These are phyloP conservation scores for Glaucopsyche alexis DNA, from an alignment of 2,888 invertebrate species.

Conservation along the genomic window DNA sequence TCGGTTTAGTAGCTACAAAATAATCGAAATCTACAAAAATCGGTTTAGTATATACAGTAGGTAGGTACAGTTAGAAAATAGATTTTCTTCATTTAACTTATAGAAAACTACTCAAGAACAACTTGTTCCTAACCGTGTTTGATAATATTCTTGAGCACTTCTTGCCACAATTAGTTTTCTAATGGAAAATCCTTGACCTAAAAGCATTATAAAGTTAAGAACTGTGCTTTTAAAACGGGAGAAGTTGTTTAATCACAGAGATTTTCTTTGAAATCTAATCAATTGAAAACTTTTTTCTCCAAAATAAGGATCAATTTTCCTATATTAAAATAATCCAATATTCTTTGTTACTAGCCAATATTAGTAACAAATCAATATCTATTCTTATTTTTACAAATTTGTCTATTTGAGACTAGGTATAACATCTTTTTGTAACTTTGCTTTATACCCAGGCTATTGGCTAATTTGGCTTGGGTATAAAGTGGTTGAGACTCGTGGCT, in stretches of 20 bases:
- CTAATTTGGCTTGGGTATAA: too few species aligned
- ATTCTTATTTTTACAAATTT: too few species aligned
- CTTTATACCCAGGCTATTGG: too few species aligned
- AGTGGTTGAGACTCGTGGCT: too few species aligned
- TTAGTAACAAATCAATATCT: too few species aligned
- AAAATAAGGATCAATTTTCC: neutral
- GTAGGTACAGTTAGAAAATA: neutral
- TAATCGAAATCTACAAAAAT: too few species aligned
- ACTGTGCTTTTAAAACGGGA: conserved; percentile 21
- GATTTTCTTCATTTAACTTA: conserved; percentile 1
- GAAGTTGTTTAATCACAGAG: conserved; percentile 13
- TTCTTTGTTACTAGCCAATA: too few species aligned
- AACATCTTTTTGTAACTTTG: too few species aligned
- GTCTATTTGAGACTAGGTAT: too few species aligned
- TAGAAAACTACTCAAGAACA: neutral
- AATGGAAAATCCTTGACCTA: conserved; percentile 7
- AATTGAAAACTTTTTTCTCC: conserved; percentile 14
- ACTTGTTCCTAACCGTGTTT: conserved; percentile 18
- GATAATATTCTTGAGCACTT: conserved; percentile 14
- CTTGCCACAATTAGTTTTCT: conserved; percentile 25
- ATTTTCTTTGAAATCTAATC: neutral
- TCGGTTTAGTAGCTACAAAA: too few species aligned
- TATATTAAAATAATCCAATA: neutral
- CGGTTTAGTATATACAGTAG: too few species aligned
- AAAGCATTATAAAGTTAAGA: conserved; percentile 22